A percentile compares a stretch with the other conserved stretches of the same genome.
These are phyloP conservation scores for Callopanchax toddi DNA, from an alignment of 2,113 vertebrate species.

Conservation along the genomic window DNA sequence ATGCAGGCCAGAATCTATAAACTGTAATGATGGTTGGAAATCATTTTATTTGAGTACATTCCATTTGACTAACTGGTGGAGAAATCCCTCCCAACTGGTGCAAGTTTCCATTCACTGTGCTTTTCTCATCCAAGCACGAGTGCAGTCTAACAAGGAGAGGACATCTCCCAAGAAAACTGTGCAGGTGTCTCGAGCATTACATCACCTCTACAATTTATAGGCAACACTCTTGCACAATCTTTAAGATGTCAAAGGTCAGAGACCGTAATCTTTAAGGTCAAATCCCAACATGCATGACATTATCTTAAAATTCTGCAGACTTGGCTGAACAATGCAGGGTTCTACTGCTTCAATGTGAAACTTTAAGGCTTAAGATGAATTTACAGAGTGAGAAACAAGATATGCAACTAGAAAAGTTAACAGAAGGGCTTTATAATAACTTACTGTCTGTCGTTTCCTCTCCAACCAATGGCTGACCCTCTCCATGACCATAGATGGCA, in stretches of 20 bases:
- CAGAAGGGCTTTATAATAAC: slow-evolving; percentile 39
- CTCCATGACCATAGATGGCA: slow-evolving; percentile 87
- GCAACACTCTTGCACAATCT: not conserved
- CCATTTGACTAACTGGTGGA: slow-evolving; percentile 45
- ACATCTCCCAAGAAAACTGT: slow-evolving; percentile 43
- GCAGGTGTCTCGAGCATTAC: slow-evolving; percentile 57
- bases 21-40: slow-evolving; percentile 45
- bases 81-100: slow-evolving; percentile 45
- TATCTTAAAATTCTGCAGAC: too few species aligned
- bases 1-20: slow-evolving; percentile 60
- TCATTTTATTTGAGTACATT: slow-evolving; percentile 57
- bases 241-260: slow-evolving; percentile 8
- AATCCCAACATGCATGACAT: slow-evolving; percentile 29
- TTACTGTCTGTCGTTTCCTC: slow-evolving; percentile 94
- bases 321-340: slow-evolving; percentile 20
- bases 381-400: not conserved
- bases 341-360: slow-evolving; percentile 30
- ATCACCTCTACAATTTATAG: slow-evolving; percentile 29
- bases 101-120: slow-evolving; percentile 50
- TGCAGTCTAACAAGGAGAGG: slow-evolving; percentile 31
- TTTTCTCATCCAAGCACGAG: slow-evolving; percentile 57
- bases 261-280: slow-evolving; percentile 29
- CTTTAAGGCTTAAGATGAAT: not conserved
- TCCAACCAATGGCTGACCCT: slow-evolving; percentile 88
- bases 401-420: not conserved